Conservation (phyloP, 1,140 invertebrate genomes). For the Calosoma granatense region DNA sequence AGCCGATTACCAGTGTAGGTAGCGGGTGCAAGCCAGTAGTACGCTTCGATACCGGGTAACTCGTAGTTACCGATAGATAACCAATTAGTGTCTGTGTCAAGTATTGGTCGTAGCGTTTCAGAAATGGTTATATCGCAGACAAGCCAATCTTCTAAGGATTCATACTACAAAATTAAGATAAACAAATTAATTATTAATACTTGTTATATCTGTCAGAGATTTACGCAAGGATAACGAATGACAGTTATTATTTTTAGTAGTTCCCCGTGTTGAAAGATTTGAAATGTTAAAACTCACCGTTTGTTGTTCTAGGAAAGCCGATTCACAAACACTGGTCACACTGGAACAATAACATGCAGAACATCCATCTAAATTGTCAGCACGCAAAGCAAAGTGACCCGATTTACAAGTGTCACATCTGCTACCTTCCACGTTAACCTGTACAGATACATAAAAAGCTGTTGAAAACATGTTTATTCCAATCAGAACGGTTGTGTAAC, state of each 20-base stretch:
- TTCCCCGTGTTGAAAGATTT: too few relatives aligned
- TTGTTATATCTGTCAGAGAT: conserved; percentile 1
- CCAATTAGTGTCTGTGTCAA: conserved; percentile 43
- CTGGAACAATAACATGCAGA: conserved; percentile 87
- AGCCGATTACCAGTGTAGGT: conserved; percentile 63
- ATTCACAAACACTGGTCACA: conserved; percentile 59
- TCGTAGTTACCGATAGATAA: conserved; percentile 54
- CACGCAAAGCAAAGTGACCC: conserved; percentile 74
- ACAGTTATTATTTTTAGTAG: too few relatives aligned
- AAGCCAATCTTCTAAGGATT: conserved; percentile 50
- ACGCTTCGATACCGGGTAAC: conserved; percentile 56
- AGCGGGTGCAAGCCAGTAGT: conserved; percentile 82
- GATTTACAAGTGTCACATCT: conserved; percentile 72
- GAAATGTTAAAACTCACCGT: too few relatives aligned
- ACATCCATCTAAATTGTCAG: conserved; percentile 72
- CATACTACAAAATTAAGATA: conserved; percentile 36
- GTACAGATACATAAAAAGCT: too few relatives aligned
- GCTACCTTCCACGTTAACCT: conserved; percentile 64
- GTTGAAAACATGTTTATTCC: too few relatives aligned
- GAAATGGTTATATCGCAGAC: conserved; percentile 49
- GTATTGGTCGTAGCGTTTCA: conserved; percentile 37
- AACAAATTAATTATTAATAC: neutral
- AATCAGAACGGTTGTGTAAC: too few relatives aligned
- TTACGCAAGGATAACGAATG: too few relatives aligned
- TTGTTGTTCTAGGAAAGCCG: conserved; percentile 45